phyloP scores from a whole-genome alignment of 2,888 invertebrate genomes.

The Lepidonotus clava region DNA sequence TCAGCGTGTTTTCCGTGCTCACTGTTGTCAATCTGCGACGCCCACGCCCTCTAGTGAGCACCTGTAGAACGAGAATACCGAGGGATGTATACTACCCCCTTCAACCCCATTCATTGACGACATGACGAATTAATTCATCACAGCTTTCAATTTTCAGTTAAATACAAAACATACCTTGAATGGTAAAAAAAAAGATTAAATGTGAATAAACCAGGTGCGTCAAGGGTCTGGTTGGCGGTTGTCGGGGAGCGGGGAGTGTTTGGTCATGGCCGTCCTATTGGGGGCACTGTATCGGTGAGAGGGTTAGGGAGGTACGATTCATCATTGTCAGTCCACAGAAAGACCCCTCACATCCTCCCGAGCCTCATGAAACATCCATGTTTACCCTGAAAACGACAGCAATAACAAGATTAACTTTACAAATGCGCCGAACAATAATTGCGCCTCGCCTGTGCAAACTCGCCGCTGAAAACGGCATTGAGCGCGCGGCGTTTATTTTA shows the following conservation, averaged over 20 bases:
- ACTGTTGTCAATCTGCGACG: too few species aligned
- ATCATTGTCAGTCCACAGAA: not conserved
- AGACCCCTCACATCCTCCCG: not conserved
- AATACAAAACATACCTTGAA: too few species aligned
- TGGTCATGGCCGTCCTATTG: too few species aligned
- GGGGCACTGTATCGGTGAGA: too few species aligned
- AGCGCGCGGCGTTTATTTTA: slow-evolving; percentile 23
- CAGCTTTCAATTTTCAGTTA: too few species aligned
- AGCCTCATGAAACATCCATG: not conserved
- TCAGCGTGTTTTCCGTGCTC: too few species aligned
- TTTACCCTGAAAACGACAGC: slow-evolving; percentile 48
- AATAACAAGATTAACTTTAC: slow-evolving; percentile 50
- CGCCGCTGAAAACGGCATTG: not conserved
- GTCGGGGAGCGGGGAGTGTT: not conserved
- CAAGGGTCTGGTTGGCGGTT: too few species aligned
- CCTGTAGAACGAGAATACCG: not conserved
- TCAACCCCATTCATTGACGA: too few species aligned
- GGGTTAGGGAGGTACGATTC: not conserved
- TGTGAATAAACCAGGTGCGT: too few species aligned
- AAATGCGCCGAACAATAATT: slow-evolving; percentile 33
- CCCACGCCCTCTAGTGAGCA: not conserved
- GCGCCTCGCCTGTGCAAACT: slow-evolving; percentile 15
- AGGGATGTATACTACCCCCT: too few species aligned
- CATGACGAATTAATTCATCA: too few species aligned
- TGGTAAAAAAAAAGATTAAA: too few species aligned